Evolutionary conservation across 2,113 vertebrate species (phyloP).

Genomic region (Salminus brasiliensis): DNA sequence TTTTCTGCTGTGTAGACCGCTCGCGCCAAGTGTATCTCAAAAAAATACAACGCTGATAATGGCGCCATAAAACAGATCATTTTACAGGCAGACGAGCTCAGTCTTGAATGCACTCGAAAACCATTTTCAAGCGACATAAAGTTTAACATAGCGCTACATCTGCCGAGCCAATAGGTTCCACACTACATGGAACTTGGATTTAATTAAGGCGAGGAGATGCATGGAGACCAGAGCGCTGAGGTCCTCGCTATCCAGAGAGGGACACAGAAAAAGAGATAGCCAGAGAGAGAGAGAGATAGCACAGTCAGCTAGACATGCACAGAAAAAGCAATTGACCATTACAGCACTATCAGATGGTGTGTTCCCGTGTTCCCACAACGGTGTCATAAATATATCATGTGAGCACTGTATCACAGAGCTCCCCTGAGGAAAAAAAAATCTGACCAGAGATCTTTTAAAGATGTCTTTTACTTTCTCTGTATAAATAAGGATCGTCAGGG

Average conservation of each 20-base stretch:
- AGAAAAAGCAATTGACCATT: background rate
- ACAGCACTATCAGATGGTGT: background rate
- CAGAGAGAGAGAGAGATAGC: background rate
- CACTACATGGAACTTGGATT: constrained; percentile 87
- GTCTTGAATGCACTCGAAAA: constrained; percentile 90
- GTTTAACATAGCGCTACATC: constrained; percentile 99
- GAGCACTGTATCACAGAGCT: background rate
- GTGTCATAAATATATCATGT: background rate
- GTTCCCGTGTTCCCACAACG: background rate
- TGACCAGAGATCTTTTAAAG: background rate
- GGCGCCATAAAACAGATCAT: constrained; percentile 88
- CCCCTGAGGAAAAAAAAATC: background rate
- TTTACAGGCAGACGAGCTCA: constrained; percentile 93
- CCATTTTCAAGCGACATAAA: constrained; percentile 98
- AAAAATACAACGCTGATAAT: constrained; percentile 76
- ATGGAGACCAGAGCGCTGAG: constrained; percentile 46
- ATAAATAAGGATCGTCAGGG: no score
- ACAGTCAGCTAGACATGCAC: background rate
- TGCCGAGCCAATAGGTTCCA: constrained; percentile 91
- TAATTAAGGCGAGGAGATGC: constrained; percentile 84
- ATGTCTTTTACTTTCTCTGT: background rate
- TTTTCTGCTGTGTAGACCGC: constrained; percentile 65
- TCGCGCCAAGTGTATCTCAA: constrained; percentile 73
- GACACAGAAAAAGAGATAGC: background rate
- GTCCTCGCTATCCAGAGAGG: constrained; percentile 36